Conservation (phyloP, 2,113 vertebrate genomes). For the Sclerurus mexicanus region DNA sequence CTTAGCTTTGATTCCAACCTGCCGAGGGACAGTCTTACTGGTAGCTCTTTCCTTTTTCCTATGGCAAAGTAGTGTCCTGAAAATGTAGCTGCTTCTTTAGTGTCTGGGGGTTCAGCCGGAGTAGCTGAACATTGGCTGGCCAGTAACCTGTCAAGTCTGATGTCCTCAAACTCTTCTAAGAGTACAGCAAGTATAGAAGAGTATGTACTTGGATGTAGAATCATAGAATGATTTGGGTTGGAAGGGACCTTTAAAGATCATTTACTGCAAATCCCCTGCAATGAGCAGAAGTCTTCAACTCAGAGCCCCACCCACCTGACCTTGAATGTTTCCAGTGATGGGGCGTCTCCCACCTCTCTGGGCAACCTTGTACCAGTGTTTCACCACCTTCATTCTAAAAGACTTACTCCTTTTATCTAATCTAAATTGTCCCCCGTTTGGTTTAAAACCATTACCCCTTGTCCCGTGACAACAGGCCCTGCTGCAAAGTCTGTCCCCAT, state of each 20-base stretch:
- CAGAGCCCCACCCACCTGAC: not conserved
- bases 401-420: not conserved
- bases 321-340: not conserved
- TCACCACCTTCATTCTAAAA: not conserved
- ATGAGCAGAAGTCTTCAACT: not conserved
- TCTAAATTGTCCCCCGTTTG: not conserved
- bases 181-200: not conserved
- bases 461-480: not conserved
- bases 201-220: not conserved
- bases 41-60: not conserved
- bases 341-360: not conserved
- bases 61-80: not conserved
- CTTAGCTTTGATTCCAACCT: not conserved
- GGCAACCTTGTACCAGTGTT: not conserved
- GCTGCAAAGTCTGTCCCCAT: not conserved
- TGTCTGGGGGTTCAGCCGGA: not conserved
- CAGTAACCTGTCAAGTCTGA: not conserved
- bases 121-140: not conserved
- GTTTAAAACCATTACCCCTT: not conserved
- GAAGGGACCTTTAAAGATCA: not conserved
- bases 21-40: rapidly evolving
- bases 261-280: not conserved
- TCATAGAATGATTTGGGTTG: not conserved
- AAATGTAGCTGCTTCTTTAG: not conserved
- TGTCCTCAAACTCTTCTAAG: rapidly evolving